Evolutionary conservation across 2,797 vertebrate genomes (phyloP).

Genomic region (Poeciliopsis gracilis): DNA sequence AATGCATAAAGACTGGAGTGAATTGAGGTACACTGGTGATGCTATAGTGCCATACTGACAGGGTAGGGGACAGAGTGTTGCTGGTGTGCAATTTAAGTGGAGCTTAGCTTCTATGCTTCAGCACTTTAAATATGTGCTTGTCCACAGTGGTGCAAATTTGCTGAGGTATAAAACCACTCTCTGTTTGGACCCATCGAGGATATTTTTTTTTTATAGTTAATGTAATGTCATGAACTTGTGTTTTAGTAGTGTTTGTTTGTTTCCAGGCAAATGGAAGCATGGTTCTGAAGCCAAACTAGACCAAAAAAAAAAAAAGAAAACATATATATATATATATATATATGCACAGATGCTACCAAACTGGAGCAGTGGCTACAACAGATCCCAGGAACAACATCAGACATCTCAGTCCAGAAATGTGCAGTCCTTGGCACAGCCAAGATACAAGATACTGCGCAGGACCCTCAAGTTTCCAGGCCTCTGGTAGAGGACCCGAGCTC

Average conservation of each 20-base stretch:
- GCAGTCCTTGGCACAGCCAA: too few relatives aligned
- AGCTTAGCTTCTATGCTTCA: conserved; percentile 51
- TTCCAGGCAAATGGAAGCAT: conserved; percentile 37
- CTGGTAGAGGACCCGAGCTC: too few relatives aligned
- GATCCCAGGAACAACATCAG: too few relatives aligned
- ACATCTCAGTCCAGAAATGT: too few relatives aligned
- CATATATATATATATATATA: background rate
- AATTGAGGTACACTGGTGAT: conserved; percentile 40
- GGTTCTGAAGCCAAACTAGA: conserved; percentile 42
- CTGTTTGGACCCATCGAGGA: conserved; percentile 24
- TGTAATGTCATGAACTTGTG: conserved; percentile 55
- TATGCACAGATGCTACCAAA: too few relatives aligned
- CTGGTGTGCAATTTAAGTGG: conserved; percentile 51
- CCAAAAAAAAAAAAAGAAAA: background rate
- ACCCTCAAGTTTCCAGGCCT: too few relatives aligned
- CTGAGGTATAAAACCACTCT: conserved; percentile 42
- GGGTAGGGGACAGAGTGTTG: conserved; percentile 17
- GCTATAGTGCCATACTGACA: conserved; percentile 25
- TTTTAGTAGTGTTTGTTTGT: conserved; percentile 51
- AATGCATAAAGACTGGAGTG: conserved; percentile 66
- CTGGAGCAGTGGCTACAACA: too few relatives aligned
- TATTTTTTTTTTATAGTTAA: conserved; percentile 7
- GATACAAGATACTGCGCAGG: too few relatives aligned
- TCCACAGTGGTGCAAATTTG: conserved; percentile 34
- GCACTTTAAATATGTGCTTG: conserved; percentile 44